Evolutionary conservation across 2,888 invertebrate genomes (phyloP), one percentile per base, ranked within the genome.

Genomic region (Polydesmus complanatus): DNA sequence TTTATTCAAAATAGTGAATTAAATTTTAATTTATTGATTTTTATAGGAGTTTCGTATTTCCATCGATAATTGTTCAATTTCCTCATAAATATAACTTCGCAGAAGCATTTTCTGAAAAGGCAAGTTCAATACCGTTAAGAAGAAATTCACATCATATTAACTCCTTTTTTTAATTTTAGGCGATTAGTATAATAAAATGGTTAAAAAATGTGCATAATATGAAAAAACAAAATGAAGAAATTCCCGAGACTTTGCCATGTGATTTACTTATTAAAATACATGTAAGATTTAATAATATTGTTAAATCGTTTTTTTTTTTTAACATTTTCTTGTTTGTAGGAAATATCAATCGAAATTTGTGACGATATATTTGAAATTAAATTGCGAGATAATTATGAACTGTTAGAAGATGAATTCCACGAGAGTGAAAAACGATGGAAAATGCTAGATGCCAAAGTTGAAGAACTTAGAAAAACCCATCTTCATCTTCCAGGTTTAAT

Each of bases 301-400:
- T n/a, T 56, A 19, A 5, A 27, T 49, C 1, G 27, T 8, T 61
- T 63, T n/a, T n/a, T n/a, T n/a, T n/a, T n/a, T 54, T 58, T 60
- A 25, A 58, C 52, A 53, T 56, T 8, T 55, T 11, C 53, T 51
- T 57, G 19, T 56, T 23, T 21, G 2, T 86, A 92, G 75, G 87
- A 88, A 69, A 85, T 93, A 69, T 73, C 87, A 1, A 82, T 98
- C 67, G 94, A 96, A 77, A 84, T 98, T 76, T 88, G 88, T 66
- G 98, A 98, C 71, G 97, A 98, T 80, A 96, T 96, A 0, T 97
- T 98, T 71, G 98, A 98, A 77, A 93, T 96, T 2, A 91, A 90
- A 70, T 77, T 98, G 5, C 82, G 95, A 0, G 94, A 96, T 68
- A 97, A 96, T 73, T 96, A 92, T 73, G 95, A 95, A 71, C 78